Evolutionary conservation across 1,140 invertebrate genomes (phyloP).

Genomic region (Diabrotica undecimpunctata): DNA sequence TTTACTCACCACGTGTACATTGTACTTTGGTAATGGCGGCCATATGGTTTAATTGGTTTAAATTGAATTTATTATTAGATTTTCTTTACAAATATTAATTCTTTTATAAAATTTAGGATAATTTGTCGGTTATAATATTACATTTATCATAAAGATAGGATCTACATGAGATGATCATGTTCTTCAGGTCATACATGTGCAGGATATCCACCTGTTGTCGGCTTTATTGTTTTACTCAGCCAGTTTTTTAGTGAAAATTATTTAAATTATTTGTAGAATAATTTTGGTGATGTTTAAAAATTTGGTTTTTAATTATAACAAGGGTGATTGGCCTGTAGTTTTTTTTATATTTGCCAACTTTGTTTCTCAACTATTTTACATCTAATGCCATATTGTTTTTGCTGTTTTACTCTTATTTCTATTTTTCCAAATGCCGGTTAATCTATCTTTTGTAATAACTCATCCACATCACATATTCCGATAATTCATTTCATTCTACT

Average conservation of each 20-base stretch:
- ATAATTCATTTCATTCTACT: too few relatives aligned
- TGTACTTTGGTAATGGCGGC: constrained; percentile 39
- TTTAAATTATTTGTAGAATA: too few relatives aligned
- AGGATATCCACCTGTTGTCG: constrained; percentile 19
- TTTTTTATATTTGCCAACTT: not conserved
- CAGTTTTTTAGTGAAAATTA: not conserved
- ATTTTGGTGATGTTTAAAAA: too few relatives aligned
- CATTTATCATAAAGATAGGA: not conserved
- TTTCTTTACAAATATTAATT: not conserved
- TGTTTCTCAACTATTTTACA: not conserved
- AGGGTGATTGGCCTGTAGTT: not conserved
- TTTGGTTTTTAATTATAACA: not conserved
- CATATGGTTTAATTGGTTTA: constrained; percentile 41
- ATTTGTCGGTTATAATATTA: not conserved
- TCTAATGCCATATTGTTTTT: constrained; percentile 16
- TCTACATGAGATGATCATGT: not conserved
- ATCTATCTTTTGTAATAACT: too few relatives aligned
- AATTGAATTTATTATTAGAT: not conserved
- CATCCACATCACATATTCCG: too few relatives aligned
- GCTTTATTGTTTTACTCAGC: constrained; percentile 10
- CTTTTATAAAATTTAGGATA: not conserved
- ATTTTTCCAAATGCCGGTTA: not conserved
- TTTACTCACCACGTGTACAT: constrained; percentile 44
- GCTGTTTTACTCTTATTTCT: constrained; percentile 17
- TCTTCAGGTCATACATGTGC: constrained; percentile 2